Evolutionary conservation across 2,888 invertebrate species (phyloP).

Genomic region (Keiferia lycopersicella): DNA sequence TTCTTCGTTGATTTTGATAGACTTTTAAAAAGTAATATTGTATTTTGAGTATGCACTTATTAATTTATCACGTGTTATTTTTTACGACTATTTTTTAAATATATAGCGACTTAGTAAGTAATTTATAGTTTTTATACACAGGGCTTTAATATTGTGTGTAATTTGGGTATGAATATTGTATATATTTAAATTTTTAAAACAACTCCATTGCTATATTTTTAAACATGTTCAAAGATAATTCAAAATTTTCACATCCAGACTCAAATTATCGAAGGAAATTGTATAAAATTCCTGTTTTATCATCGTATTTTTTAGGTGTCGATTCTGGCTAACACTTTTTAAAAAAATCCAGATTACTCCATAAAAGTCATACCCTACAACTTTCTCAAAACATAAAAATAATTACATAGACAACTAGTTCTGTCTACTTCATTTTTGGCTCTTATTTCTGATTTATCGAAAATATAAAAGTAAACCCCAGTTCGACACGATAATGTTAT

Average conservation of each 20-base stretch:
- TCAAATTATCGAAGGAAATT: not conserved
- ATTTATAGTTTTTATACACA: not conserved
- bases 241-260: too few relatives aligned
- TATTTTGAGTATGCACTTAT: not conserved
- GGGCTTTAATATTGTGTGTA: not conserved
- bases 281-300: not conserved
- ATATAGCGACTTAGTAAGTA: not conserved
- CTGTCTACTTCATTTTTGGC: too few relatives aligned
- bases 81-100: not conserved
- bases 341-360: not conserved
- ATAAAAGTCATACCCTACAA: too few relatives aligned
- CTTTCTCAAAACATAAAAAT: too few relatives aligned
- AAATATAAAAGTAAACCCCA: not conserved
- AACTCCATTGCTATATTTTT: too few relatives aligned
- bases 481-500: slow-evolving; percentile 7
- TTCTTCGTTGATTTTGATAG: not conserved
- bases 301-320: not conserved
- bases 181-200: not conserved
- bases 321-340: not conserved
- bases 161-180: not conserved
- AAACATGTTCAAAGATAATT: not conserved
- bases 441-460: not conserved
- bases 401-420: too few relatives aligned
- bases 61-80: slow-evolving; percentile 5
- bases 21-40: not conserved